A percentile compares a stretch with the other conserved stretches of the same genome.
Evolutionary conservation across 2,888 invertebrate genomes (phyloP).

Genomic region (Argynnis bischoffii): DNA sequence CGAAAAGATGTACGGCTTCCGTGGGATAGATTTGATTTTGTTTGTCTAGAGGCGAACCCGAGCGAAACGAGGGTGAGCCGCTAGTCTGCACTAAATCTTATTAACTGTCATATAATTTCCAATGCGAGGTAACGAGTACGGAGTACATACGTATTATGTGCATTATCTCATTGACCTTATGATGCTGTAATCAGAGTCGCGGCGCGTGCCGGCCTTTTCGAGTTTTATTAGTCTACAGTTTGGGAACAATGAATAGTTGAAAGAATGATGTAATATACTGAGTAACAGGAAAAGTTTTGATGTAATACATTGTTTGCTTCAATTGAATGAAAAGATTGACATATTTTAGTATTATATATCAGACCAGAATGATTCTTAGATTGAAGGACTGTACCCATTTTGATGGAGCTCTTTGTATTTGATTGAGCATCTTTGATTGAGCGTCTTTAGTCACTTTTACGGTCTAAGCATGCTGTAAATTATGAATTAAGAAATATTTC

Average conservation of each 20-base stretch:
- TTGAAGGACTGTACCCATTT: too few species aligned
- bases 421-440: too few species aligned
- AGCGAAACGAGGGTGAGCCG: too few species aligned
- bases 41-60: too few species aligned
- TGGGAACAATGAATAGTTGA: conserved; percentile 9
- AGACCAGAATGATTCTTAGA: too few species aligned
- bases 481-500: too few species aligned
- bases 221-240: conserved; percentile 28
- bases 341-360: too few species aligned
- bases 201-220: conserved; percentile 24
- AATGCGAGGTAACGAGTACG: conserved; percentile 14
- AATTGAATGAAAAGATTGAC: not conserved
- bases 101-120: conserved; percentile 2
- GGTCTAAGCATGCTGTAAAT: too few species aligned
- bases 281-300: conserved; percentile 5
- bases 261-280: conserved; percentile 12
- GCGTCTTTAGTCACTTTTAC: too few species aligned
- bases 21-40: too few species aligned
- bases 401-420: too few species aligned
- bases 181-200: conserved; percentile 27
- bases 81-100: not conserved
- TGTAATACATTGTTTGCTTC: not conserved
- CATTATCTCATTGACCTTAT: conserved; percentile 39
- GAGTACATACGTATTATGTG: conserved; percentile 15
- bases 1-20: too few species aligned